These are phyloP conservation scores for Octopus bimaculoides DNA, from an alignment of 1,140 invertebrate genomes.

Conservation along the genomic window DNA sequence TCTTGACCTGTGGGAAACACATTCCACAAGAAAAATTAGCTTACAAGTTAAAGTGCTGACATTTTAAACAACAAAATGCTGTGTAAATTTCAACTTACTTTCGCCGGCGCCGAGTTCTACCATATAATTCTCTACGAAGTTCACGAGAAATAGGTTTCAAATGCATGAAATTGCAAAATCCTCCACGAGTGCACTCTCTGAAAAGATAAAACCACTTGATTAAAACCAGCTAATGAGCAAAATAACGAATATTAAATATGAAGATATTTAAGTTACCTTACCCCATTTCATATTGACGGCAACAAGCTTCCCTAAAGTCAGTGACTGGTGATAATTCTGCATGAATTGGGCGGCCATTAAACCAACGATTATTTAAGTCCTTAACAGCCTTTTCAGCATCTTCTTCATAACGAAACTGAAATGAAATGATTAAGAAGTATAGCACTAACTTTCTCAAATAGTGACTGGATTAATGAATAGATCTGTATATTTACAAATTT, in stretches of 20 bases:
- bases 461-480: too few relatives aligned
- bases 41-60: not conserved
- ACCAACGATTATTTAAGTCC: constrained; percentile 98
- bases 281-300: constrained; percentile 99
- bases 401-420: constrained; percentile 92
- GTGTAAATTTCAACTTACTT: constrained; percentile 23
- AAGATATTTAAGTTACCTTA: constrained; percentile 43
- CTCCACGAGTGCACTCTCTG: constrained; percentile 92
- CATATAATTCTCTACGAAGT: constrained; percentile 77
- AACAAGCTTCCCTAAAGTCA: constrained; percentile 98
- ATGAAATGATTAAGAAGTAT: constrained; percentile 24
- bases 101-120: constrained; percentile 56
- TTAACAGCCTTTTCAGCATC: constrained; percentile 96
- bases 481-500: too few relatives aligned
- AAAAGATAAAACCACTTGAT: constrained; percentile 27
- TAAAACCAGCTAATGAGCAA: too few relatives aligned
- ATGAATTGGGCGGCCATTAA: constrained; percentile 96
- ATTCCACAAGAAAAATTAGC: not conserved
- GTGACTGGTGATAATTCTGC: constrained; percentile 97
- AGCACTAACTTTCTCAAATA: too few relatives aligned
- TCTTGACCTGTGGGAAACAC: constrained; percentile 31
- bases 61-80: not conserved
- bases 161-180: constrained; percentile 99
- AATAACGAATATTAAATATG: not conserved
- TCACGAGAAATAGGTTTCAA: constrained; percentile 94